Evolutionary conservation across 2,113 vertebrate species (phyloP), one percentile per base, ranked within the genome.

Genomic region (Gavia stellata): DNA sequence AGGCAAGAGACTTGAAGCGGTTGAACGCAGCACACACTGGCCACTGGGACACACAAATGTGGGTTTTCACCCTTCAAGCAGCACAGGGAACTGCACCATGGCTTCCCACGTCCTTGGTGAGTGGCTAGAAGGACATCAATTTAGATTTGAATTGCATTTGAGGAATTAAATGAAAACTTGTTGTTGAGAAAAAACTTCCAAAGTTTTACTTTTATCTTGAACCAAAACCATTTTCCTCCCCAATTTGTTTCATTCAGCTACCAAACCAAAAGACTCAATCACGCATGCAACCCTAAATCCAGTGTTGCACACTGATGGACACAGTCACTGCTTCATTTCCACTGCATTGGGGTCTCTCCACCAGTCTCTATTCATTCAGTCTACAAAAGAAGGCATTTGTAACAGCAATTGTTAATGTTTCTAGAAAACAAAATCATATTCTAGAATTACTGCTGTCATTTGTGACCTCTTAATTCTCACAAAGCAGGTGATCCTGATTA

Each of bases 401-500:
- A 87, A 85, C 17, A 47, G 53, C 81, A 71, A 65, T 6, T 53
- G 55, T 21, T 40, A 72, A 59, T 93, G 15, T 36, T 82, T 86
- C 31, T 71, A 72, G 80, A 73, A 92, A 97, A 96, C 71, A 28
- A 91, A 92, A 73, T 29, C 10, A 47, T 49, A 70, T 77, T 78
- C 62, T 62, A 65, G 66, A 84, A 87, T 91, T 78, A 88, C 80
- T 70, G 75, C 47, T 90, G 79, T 90, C 74, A 91, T 78, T 91
- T 92, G 75, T 79, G 92, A 94, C 58, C 61, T 74, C 75, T 95
- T 93, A 77, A 90, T 92, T 96, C 74, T 97, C 96, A 87, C 61
- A 87, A 95, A 96, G n/a, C 65, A 97, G 61, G 47, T 74, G 90
- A 97, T 75, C 36, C 67, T 91, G 77, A 17, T 89, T 96, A 97